phyloP scores from a whole-genome alignment of 2,888 invertebrate species.

The Lumbricus terrestris region DNA sequence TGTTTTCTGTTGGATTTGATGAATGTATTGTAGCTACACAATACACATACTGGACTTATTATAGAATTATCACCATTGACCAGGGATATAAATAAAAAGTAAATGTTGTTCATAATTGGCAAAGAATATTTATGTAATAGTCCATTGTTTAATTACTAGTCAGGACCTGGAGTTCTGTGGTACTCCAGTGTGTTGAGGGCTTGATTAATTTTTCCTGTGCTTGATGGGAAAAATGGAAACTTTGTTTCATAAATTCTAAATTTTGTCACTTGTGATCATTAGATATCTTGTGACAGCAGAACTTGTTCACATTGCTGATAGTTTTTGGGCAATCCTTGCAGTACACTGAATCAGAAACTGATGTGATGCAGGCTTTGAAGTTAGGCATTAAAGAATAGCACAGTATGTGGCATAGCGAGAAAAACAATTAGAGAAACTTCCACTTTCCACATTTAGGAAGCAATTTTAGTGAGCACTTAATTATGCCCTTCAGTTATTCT shows the following conservation, averaged over 20 bases:
- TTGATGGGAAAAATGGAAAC: not conserved
- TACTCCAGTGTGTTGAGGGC: not conserved
- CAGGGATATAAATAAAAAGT: no score
- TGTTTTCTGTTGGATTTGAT: no score
- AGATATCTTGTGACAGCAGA: not conserved
- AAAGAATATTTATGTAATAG: no score
- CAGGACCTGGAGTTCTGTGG: no score
- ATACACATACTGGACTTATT: no score
- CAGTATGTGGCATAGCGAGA: not conserved
- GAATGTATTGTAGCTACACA: no score
- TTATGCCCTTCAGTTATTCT: not conserved
- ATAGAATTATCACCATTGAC: no score
- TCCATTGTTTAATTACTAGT: not conserved
- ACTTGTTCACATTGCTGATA: no score
- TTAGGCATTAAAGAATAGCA: not conserved
- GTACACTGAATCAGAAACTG: not conserved
- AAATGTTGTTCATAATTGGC: no score
- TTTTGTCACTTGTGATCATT: not conserved
- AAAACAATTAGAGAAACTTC: no score
- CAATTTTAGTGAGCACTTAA: not conserved
- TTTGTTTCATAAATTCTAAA: not conserved
- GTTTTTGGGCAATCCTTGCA: not conserved
- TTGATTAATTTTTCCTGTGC: not conserved
- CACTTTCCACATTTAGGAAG: no score
- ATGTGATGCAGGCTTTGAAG: no score